Base-by-base conservation (phyloP, 2,888 invertebrate genomes). In the Cryptophagus acutangulus region DNA sequence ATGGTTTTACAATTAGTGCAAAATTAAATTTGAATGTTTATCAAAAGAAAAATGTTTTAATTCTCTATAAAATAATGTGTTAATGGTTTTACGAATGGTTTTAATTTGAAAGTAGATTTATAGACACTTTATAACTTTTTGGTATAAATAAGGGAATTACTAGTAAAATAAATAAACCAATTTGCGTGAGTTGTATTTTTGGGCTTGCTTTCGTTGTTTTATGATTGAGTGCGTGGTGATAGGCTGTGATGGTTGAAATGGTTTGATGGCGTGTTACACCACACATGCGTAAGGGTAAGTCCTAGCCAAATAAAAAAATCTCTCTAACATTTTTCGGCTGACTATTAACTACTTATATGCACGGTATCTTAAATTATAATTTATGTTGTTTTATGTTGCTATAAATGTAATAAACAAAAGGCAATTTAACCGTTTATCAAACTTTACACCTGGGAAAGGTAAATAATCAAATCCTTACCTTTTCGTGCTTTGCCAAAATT, bases 201-300 rank as follows among this genome's bases (percentile, higher is more conserved):
- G 25, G 29, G 30, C 3, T 38, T 29, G 33, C 30, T 14, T 29
- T 31, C 39, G 33, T 36, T 39, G 28, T 33, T 39, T 29, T 41
- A 40, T 36, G 36, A 39, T 36, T 33, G 29, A 44, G 33, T 48
- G 52, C 44, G 47, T 50, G 50, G 48, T 51, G 51, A 51, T 53
- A 49, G 51, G 36, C 46, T 38, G 50, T 43, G 53, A 53, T 45
- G 47, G 48, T 43, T 44, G 42, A 42, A 49, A 52, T 41, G 47
- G 47, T 52, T 42, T 41, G 37, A 40, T 45, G 41, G 49, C 46
- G 51, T 46, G 45, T 37, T 40, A 42, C 30, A 34, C 46, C 30
- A 49, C 51, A 51, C 45, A 44, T 51, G 51, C 51, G 48, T 51
- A 51, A 41, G 46, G n/a, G n/a, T 46, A 44, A 43, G 8, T 13